phyloP scores from a whole-genome alignment of 2,888 invertebrate species.

The Drosophila melanocephala region DNA sequence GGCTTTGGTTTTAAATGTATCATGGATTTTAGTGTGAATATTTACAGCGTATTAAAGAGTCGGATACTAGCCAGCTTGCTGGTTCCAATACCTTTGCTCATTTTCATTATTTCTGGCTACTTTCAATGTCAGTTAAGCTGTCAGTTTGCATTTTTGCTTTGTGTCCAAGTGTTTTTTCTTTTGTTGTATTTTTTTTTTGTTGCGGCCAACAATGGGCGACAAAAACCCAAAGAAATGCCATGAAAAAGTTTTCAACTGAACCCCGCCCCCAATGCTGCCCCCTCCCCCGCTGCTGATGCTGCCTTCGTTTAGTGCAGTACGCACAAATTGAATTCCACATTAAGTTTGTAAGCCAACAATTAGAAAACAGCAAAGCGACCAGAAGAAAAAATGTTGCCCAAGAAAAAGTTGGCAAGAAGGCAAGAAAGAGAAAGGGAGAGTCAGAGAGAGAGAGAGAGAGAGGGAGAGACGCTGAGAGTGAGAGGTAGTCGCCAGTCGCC shows the following conservation, averaged over 20 bases:
- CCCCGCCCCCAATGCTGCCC: constrained; percentile 1
- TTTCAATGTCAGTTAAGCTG: constrained; percentile 74
- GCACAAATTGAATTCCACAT: constrained; percentile 80
- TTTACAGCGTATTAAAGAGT: constrained; percentile 1
- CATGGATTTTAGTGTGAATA: neutral
- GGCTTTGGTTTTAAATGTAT: too few relatives aligned
- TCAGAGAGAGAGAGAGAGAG: neutral
- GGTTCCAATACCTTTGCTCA: constrained; percentile 29
- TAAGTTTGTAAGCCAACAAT: constrained; percentile 84
- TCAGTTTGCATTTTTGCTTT: constrained; percentile 79
- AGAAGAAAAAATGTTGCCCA: constrained; percentile 49
- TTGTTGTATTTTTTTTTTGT: neutral
- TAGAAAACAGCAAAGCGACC: constrained; percentile 81
- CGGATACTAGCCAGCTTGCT: constrained; percentile 11
- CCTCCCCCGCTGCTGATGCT: neutral
- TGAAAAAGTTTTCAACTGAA: constrained; percentile 56
- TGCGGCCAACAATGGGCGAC: constrained; percentile 30
- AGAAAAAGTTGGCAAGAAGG: constrained; percentile 37
- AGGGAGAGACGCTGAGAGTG: neutral
- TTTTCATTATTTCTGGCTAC: constrained; percentile 29
- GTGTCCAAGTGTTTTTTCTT: constrained; percentile 55
- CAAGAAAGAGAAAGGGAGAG: neutral
- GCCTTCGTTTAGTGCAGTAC: constrained; percentile 30
- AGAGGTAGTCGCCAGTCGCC: constrained; percentile 10
- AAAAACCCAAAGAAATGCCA: constrained; percentile 51